Percentiles rank a stretch among this genome's conserved stretches.
Evolutionary conservation across 2,888 invertebrate genomes (phyloP).

Genomic region (Oligia fasciuncula): DNA sequence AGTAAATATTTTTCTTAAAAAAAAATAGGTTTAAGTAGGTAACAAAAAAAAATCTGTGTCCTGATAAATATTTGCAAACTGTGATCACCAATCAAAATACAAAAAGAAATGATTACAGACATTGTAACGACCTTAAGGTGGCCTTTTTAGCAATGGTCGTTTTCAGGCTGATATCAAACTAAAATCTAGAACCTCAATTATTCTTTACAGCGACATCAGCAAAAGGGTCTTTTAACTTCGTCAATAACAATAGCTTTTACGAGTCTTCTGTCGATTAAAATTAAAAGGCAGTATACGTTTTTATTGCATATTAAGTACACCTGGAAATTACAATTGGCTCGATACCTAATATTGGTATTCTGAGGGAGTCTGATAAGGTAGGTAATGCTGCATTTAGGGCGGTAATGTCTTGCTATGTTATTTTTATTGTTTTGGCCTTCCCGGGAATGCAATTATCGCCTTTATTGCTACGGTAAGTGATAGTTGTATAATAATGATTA

Average conservation of each 20-base stretch:
- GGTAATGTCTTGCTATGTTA: constrained; percentile 31
- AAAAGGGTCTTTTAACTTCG: constrained; percentile 9
- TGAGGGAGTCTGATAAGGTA: constrained; percentile 34
- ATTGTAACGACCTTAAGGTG: neutral
- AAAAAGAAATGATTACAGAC: neutral
- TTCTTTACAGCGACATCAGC: neutral
- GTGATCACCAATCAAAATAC: no score
- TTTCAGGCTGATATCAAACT: neutral
- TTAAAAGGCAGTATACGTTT: constrained; percentile 45
- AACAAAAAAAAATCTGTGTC: no score
- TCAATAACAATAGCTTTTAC: constrained; percentile 23
- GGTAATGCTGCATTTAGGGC: constrained; percentile 7
- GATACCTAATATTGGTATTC: constrained; percentile 32
- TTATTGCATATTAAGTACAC: constrained; percentile 27
- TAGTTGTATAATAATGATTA: neutral
- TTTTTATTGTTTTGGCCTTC: constrained; percentile 44
- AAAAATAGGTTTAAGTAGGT: no score
- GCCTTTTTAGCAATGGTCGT: neutral
- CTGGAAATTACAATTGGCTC: constrained; percentile 32
- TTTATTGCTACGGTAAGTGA: constrained; percentile 30
- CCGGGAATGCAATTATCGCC: constrained; percentile 23
- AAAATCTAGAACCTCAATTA: constrained; percentile 10
- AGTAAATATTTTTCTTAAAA: no score
- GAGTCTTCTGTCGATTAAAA: constrained; percentile 23
- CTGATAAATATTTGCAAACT: no score